These are phyloP conservation scores for Ricordea florida DNA, from an alignment of 92 coral and sea anemone genomes.

Conservation along the genomic window DNA sequence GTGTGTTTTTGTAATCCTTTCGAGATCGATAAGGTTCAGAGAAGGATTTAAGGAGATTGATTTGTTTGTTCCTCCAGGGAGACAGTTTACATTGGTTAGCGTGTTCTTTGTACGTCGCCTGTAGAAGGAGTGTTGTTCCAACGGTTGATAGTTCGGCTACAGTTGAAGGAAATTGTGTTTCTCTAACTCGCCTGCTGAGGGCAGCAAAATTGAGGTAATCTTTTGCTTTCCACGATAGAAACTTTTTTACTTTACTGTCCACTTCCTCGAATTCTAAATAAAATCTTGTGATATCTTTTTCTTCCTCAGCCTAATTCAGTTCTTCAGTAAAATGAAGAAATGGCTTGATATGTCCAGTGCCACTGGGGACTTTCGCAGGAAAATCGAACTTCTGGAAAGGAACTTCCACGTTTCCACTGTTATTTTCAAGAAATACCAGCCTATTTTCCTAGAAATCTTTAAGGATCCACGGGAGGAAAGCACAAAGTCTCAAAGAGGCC, in stretches of 20 bases:
- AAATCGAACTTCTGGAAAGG: conserved; percentile 90
- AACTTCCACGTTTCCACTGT: conserved; percentile 97
- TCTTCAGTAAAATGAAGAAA: conserved; percentile 97
- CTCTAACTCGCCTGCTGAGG: conserved; percentile 88
- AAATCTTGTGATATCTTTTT: conserved; percentile 28
- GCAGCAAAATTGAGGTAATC: conserved; percentile 88
- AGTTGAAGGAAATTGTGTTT: conserved; percentile 95
- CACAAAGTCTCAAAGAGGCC: conserved; percentile 78
- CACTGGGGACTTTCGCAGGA: conserved; percentile 83
- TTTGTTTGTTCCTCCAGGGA: conserved; percentile 68
- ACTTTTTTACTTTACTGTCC: too few species aligned
- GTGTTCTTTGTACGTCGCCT: conserved; percentile 95
- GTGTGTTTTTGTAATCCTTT: background rate
- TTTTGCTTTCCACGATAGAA: conserved; percentile 1
- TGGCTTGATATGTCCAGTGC: conserved; percentile 99
- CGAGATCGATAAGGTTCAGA: background rate
- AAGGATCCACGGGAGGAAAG: conserved; percentile 82
- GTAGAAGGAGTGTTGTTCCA: conserved; percentile 86
- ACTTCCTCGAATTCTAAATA: too few species aligned
- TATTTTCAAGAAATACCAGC: conserved; percentile 94
- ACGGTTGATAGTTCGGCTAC: conserved; percentile 91
- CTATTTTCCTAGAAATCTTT: conserved; percentile 88
- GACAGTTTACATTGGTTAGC: conserved; percentile 96
- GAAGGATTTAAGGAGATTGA: background rate
- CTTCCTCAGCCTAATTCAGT: conserved; percentile 84